Evolutionary conservation across 2,888 invertebrate species (phyloP), one percentile per base, ranked within the genome.

Genomic region (Diaperis boleti): DNA sequence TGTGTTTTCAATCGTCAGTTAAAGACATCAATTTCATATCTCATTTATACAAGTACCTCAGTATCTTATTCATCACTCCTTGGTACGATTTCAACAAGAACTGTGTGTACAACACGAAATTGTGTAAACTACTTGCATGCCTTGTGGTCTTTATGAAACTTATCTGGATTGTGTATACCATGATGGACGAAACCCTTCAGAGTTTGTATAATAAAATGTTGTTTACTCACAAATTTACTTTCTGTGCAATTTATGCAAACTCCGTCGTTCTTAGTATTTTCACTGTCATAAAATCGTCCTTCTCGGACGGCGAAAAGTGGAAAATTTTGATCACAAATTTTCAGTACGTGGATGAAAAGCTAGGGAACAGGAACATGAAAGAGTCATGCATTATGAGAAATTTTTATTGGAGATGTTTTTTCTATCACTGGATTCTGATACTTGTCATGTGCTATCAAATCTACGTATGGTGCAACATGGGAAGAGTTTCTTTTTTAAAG

Each of bases 41-140:
- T 10, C 5, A 11, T 6, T 26, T 22, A 6, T 22, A 3, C 7
- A 1, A 7, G 3, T 26, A 22, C 44, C 13, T 44, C 6, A 18
- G 18, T 7, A 20, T 44, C 3, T 44, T 44, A 1, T 13, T 44
- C 1, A 22, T 44, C 5, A 20, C 44, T 5, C 44, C 44, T 10
- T 44, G 44, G 44, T 44, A 44, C 22, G 22, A 22, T 13, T 44
- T 44, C 13, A 44, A 11, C 11, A 44, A 2, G 6, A 20, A 44
- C 2, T 33, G 11, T 11, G 3, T 33, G 5, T 2, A 1, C 13
- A 3, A 13, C 2, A 2, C 33, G 1, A 6, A 33, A 5, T 3
- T 33, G 2, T 13, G 33, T 10, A 33, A 11, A 33, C 5, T 33
- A 5, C 11, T 11, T 5, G 13, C 10, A 1, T 1, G 1, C 5